Percentiles rank a stretch among this genome's conserved stretches.
phyloP scores from a whole-genome alignment of 2,113 vertebrate species.

The Stegostoma tigrinum region DNA sequence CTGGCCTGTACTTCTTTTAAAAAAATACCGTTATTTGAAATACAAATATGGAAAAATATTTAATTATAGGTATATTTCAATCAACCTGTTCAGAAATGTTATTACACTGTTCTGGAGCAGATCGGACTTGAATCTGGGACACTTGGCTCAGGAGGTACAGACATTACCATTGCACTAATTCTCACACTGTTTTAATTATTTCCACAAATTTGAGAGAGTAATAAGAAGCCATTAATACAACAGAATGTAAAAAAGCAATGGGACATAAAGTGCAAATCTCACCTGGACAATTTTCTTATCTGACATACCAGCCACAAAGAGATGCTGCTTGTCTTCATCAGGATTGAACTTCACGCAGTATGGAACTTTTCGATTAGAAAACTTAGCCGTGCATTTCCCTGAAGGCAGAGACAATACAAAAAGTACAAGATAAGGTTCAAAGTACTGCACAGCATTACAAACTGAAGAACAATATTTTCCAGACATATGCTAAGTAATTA shows the following conservation, averaged over 20 bases:
- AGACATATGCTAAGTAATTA: neutral
- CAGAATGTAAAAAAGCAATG: neutral
- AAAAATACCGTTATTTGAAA: neutral
- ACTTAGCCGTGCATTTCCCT: conserved; percentile 90
- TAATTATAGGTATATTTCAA: too few relatives aligned
- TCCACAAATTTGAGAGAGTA: neutral
- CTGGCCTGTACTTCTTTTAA: too few relatives aligned
- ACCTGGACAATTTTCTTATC: conserved; percentile 99
- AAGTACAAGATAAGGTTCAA: neutral
- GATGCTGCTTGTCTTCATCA: conserved; percentile 92
- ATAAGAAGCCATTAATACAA: neutral
- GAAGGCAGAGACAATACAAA: conserved; percentile 40
- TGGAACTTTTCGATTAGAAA: conserved; percentile 94
- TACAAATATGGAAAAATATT: neutral
- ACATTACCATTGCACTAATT: neutral
- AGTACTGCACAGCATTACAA: neutral
- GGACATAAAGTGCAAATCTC: conserved; percentile 38
- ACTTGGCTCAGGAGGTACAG: too few relatives aligned
- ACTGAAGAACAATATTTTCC: conserved; percentile 20
- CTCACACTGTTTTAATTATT: neutral
- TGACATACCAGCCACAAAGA: conserved; percentile 96
- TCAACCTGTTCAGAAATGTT: too few relatives aligned
- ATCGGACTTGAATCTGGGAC: too few relatives aligned
- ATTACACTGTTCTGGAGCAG: too few relatives aligned
- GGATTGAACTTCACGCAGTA: conserved; percentile 99